Base-by-base conservation (phyloP, 2,797 vertebrate species). In the Diplodus puntazzo region DNA sequence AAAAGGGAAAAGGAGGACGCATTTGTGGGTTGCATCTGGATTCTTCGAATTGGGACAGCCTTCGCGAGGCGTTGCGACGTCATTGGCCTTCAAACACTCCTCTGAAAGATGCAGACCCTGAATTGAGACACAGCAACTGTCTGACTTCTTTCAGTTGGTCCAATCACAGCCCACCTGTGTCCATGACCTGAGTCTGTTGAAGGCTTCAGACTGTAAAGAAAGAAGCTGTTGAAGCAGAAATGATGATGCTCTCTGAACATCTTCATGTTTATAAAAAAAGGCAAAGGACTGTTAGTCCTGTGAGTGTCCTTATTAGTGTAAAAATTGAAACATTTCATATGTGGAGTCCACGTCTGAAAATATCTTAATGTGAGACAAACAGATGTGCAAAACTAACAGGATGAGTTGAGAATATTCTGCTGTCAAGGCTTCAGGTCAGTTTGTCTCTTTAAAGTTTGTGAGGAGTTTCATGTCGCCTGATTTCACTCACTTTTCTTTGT, bases 341-440 rank as follows among this genome's bases (percentile, higher is more conserved):
- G 16, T 18, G 20, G 16, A 54, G 4, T 4, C 53, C 11, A n/a
- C 0, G 2, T 50, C 21, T 62, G 58, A 59, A 14, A 59, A 45
- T 50, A 4, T 39, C n/a, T 3, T 21, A 49, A 58, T 30, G 12
- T 18, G 9, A 11, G 55, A 50, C 16, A 18, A 34, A 34, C 7
- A 34, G 34, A 34, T 34, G 34, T 9, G 7, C 7, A 43, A 42
- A 11, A 4, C 14, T n/a, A 48, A 48, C 27, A 20, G 1, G 10
- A 60, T 50, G 45, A 70, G 18, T 39, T 17, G 2, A 34, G 30
- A 50, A 23, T 30, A 4, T 27, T 39, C 7, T 63, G 49, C 30
- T 61, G 49, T 57, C 21, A 27, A 68, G 21, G 66, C 46, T 57
- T 57, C 25, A 59, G 43, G 43, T 45, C 30, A 25, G n/a, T 42